Conservation (phyloP, 2,113 vertebrate species). For the Phocoena phocoena region DNA sequence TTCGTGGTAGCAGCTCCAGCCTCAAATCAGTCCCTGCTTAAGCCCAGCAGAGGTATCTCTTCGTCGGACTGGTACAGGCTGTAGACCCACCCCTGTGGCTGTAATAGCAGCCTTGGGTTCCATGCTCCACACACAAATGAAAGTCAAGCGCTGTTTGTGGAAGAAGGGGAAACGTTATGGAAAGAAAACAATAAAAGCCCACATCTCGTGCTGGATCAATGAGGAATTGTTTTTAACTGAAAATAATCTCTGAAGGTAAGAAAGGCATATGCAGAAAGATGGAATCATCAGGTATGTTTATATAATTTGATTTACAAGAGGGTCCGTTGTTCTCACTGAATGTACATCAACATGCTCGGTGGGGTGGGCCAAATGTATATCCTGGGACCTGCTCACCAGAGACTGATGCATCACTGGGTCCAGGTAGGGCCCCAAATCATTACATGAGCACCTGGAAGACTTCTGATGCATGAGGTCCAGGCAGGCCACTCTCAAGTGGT, state of each 20-base stretch:
- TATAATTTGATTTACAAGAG: not conserved
- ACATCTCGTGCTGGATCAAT: not conserved
- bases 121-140: not conserved
- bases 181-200: not conserved
- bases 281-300: not conserved
- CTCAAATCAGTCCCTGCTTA: not conserved
- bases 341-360: not conserved
- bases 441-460: not conserved
- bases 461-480: not conserved
- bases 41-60: not conserved
- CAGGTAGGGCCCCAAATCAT: not conserved
- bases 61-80: not conserved
- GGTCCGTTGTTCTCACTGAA: not conserved
- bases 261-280: not conserved
- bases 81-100: not conserved
- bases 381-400: not conserved
- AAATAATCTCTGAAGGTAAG: not conserved
- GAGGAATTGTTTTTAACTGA: not conserved
- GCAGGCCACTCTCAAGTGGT: not conserved
- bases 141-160: not conserved
- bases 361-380: not conserved
- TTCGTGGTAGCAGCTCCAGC: too few relatives aligned
- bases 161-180: not conserved
- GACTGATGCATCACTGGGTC: not conserved
- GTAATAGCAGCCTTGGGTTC: not conserved